Conservation (phyloP, 2,888 invertebrate genomes). For the Drosophila rubida region DNA sequence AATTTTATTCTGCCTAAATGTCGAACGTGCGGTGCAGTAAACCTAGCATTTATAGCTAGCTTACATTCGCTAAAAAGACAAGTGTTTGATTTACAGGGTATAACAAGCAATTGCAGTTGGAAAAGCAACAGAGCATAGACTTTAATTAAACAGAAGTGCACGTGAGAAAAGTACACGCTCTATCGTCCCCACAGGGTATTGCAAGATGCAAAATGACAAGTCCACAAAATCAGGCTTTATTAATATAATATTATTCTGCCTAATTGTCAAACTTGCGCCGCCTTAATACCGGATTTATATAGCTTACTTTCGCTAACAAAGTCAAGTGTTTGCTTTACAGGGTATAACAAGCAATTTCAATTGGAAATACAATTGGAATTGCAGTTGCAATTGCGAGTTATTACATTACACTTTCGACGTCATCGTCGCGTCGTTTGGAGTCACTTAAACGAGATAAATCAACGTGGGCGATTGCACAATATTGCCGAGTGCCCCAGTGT, state of each 20-base stretch:
- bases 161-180: too few relatives aligned
- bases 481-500: slow-evolving; percentile 50
- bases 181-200: neutral
- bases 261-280: neutral
- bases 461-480: slow-evolving; percentile 80
- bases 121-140: too few relatives aligned
- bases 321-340: slow-evolving; percentile 27
- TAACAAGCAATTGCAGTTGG: slow-evolving; percentile 31
- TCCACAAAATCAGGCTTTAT: neutral
- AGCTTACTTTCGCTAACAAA: neutral
- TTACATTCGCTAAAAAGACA: neutral
- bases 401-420: slow-evolving; percentile 69
- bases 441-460: slow-evolving; percentile 79
- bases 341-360: slow-evolving; percentile 41
- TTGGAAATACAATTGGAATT: slow-evolving; percentile 18
- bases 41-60: neutral
- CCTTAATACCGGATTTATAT: neutral
- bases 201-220: neutral
- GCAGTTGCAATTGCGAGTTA: slow-evolving; percentile 58
- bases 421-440: slow-evolving; percentile 60
- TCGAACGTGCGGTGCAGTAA: neutral
- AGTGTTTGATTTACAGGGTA: slow-evolving; percentile 38
- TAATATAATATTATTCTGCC: slow-evolving; percentile 1
- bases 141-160: too few relatives aligned
- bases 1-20: slow-evolving; percentile 1